Evolutionary conservation across 1,140 invertebrate genomes (phyloP).

Genomic region (Euwallacea fornicatus): DNA sequence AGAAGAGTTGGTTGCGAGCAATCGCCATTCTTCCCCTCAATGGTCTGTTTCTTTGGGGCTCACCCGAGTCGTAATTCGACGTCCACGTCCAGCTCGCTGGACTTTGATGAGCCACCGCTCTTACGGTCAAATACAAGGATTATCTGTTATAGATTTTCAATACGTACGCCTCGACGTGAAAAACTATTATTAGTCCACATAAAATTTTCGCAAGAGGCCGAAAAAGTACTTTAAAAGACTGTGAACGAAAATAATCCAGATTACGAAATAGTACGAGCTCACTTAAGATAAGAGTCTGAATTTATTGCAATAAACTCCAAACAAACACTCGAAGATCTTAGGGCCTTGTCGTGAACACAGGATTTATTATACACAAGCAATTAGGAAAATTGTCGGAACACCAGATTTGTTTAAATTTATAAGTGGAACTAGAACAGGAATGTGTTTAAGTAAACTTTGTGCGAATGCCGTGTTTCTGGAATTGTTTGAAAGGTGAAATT

Average conservation of each 20-base stretch:
- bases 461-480: background rate
- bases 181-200: too few species aligned
- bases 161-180: too few species aligned
- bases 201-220: too few species aligned
- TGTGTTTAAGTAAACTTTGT: slow-evolving; percentile 18
- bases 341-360: slow-evolving; percentile 8
- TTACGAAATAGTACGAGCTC: slow-evolving; percentile 6
- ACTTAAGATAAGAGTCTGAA: slow-evolving; percentile 14
- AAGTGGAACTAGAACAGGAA: slow-evolving; percentile 24
- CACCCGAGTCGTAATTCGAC: too few species aligned
- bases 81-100: too few species aligned
- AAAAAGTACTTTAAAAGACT: background rate
- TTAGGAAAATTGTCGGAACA: slow-evolving; percentile 25
- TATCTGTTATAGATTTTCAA: too few species aligned
- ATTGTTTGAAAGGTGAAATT: slow-evolving; percentile 21
- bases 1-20: too few species aligned
- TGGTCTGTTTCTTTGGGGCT: too few species aligned
- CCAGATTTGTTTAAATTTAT: slow-evolving; percentile 24
- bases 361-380: slow-evolving; percentile 29
- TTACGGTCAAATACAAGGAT: too few species aligned
- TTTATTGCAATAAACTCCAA: slow-evolving; percentile 18
- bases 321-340: slow-evolving; percentile 17
- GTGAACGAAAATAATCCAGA: slow-evolving; percentile 17
- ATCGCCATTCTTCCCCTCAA: too few species aligned
- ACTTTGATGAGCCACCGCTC: too few species aligned